Evolutionary conservation across 2,113 vertebrate species (phyloP), one percentile per base, ranked within the genome.

Genomic region (Talpa occidentalis): DNA sequence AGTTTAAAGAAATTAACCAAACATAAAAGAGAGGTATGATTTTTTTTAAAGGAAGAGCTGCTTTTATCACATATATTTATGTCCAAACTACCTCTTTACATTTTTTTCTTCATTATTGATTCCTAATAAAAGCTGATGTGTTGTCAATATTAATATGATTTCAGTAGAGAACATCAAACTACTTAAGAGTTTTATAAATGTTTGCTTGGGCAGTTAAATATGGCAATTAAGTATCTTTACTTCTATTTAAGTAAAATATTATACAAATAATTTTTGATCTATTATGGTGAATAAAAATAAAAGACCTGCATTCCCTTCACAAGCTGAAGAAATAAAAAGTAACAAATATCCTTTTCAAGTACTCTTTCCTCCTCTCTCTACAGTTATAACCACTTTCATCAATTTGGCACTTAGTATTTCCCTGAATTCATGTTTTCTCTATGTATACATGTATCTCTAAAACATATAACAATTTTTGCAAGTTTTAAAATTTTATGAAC

Each of bases 401-500:
- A 87, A 22, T 42, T n/a, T 54, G 37, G 2, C 22, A 64, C 19
- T 54, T 24, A 9, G 47, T 7, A n/a, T 52, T 37, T 59, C 6
- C 3, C 40, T 24, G 8, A 37, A 70, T 66, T 60, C 69, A 78
- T 37, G 32, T 8, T 77, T 88, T 92, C 22, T 78, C 22, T n/a
- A 49, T 35, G 17, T 47, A 60, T 56, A 17, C 77, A 40, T 77
- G 11, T 10, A 60, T 67, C 32, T 35, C 22, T 35, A 72, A 91
- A 56, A 52, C 0, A 8, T 37, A 19, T 35, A 47, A 76, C 42
- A 44, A 30, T 2, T 24, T 79, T 86, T 78, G 3, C 32, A 78
- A 66, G 32, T 90, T 91, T 87, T 66, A 82, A 90, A 67, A 62
- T 22, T 88, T 72, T n/a, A 64, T 35, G 5, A 89, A 44, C 60